These are phyloP conservation scores for Lagopus muta DNA, from an alignment of 2,113 vertebrate genomes.

Conservation along the genomic window DNA sequence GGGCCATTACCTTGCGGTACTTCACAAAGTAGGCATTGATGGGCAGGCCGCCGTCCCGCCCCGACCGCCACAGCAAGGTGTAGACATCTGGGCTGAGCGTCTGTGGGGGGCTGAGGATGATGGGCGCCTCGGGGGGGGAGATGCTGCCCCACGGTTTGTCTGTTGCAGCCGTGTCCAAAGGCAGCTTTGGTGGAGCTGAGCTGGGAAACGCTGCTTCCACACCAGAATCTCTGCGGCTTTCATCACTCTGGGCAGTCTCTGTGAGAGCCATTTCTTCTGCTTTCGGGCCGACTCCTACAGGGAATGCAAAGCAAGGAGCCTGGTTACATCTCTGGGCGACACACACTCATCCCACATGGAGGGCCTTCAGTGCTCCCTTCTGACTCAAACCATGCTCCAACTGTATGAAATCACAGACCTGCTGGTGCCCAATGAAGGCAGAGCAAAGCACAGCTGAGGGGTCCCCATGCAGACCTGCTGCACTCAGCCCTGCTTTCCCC, in stretches of 20 bases:
- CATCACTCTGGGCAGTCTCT: slow-evolving; percentile 76
- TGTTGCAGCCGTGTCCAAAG: background rate
- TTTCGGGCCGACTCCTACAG: slow-evolving; percentile 52
- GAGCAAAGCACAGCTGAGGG: no score
- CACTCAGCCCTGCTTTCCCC: no score
- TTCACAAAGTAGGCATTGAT: slow-evolving; percentile 95
- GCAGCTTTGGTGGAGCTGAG: background rate
- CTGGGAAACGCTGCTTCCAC: background rate
- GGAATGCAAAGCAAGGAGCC: slow-evolving; percentile 68
- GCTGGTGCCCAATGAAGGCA: no score
- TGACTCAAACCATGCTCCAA: no score
- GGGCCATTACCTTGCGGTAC: slow-evolving; percentile 89
- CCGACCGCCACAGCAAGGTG: slow-evolving; percentile 90
- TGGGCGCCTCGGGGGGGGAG: slow-evolving; percentile 90
- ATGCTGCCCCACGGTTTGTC: slow-evolving; percentile 54
- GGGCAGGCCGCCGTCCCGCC: slow-evolving; percentile 86
- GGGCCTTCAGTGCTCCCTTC: no score
- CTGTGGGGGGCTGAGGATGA: slow-evolving; percentile 94
- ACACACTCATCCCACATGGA: accelerated
- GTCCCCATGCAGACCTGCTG: no score
- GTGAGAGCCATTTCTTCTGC: background rate
- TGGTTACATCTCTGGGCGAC: background rate
- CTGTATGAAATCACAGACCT: no score
- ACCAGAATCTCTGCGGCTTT: slow-evolving; percentile 38
- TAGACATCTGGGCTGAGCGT: slow-evolving; percentile 89